Conservation (phyloP, 2,888 invertebrate genomes). For the Latheticus oryzae region DNA sequence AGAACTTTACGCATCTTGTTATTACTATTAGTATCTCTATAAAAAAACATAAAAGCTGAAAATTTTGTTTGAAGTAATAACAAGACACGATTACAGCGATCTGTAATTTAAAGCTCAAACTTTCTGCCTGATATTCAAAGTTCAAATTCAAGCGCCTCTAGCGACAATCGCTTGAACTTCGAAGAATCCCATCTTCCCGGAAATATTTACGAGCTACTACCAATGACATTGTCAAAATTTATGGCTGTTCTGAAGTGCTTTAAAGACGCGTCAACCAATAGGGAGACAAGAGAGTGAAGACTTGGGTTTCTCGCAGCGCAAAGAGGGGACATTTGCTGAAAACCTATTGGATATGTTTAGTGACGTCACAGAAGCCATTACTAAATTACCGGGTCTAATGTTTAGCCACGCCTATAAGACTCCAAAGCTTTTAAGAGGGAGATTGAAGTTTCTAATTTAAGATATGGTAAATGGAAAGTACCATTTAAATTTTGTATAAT, state of each 20-base stretch:
- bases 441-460: slow-evolving; percentile 26
- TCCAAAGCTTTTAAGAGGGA: slow-evolving; percentile 14
- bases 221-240: slow-evolving; percentile 52
- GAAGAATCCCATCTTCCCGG: slow-evolving; percentile 34
- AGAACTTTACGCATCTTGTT: too few species aligned
- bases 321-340: slow-evolving; percentile 40
- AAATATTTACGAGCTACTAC: slow-evolving; percentile 49
- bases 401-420: slow-evolving; percentile 15
- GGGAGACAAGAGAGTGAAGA: slow-evolving; percentile 25
- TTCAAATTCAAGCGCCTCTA: too few species aligned
- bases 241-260: slow-evolving; percentile 38
- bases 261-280: slow-evolving; percentile 47
- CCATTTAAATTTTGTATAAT: too few species aligned
- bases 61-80: too few species aligned
- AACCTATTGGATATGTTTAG: slow-evolving; percentile 49
- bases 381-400: slow-evolving; percentile 52
- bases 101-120: too few species aligned
- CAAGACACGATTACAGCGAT: slow-evolving; percentile 23
- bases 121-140: too few species aligned
- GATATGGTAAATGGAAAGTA: too few species aligned
- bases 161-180: slow-evolving; percentile 27
- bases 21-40: too few species aligned
- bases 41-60: too few species aligned
- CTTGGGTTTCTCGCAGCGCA: slow-evolving; percentile 26
- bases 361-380: slow-evolving; percentile 56